Base-by-base conservation (phyloP, 2,113 vertebrate genomes). In the Azemiops feae region DNA sequence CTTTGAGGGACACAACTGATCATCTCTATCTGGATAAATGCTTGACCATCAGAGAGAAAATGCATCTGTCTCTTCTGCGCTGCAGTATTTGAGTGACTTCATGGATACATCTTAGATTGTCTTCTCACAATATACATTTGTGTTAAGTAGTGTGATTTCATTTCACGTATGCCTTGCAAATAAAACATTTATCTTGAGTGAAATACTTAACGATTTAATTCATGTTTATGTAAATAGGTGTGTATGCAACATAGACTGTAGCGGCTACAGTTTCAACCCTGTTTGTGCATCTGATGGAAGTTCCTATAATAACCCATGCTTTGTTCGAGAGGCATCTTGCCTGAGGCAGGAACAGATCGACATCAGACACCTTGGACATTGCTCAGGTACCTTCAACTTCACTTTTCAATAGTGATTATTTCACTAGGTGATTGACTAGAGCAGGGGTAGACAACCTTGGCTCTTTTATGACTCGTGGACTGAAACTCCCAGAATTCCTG, bases 231-330 rank as follows among this genome's bases (percentile, higher is more conserved):
- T 94, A 95, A 94, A 96, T 97, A 99, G 99, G 97, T 99, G 99
- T 97, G 99, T 99, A 1, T 99, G 99, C 96, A 99, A 99, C 96
- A 99, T 99, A 96, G 98, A 99, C 97, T 99, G 99, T 98, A 99
- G 99, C 64, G 98, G 99, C n/a, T 99, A 99, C 97, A 99, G 99
- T 69, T 98, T 99, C 94, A 99, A 99, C 96, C 98, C 98, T 0
- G 99, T 99, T 1, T 99, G 99, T 90, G 99, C 98, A 96, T 99
- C 99, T 18, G 99, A 99, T 93, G 99, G 99, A 52, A 98, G 98
- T 97, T 99, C 99, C 88, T 99, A 99, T 97, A 99, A 98, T 96
- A 99, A 99, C 95, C 99, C 99, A 0, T 99, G 99, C 96, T 98
- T 99, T 97, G 99, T 99, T 91, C 96, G 99, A 92, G 99, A 99